Evolutionary conservation across 2,113 vertebrate species (phyloP), one percentile per base, ranked within the genome.

Genomic region (Rhineura floridana): DNA sequence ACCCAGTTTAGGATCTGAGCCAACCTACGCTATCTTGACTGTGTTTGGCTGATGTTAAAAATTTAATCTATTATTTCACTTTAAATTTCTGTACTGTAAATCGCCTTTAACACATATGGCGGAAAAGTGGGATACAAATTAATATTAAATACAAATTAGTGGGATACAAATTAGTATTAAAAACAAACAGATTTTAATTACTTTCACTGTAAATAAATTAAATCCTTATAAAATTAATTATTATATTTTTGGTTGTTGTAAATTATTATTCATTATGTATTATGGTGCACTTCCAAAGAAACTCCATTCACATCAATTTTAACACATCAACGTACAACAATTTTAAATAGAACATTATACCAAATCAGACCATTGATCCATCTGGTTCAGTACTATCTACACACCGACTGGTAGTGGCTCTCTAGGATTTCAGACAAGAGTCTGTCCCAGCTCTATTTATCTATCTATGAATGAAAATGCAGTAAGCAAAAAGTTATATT

Each of bases 381-480:
- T n/a, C 46, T 78, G 52, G 13, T n/a, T 78, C 28, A 78, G n/a
- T 62, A 62, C 21, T 62, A n/a, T 39, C 52, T 62, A n/a, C 21
- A 79, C 30, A n/a, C 1, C 42, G 36, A 39, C 36, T 62, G 3
- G 19, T 19, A 81, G n/a, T 39, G 36, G 8, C 17, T 62, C 59
- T 81, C 36, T 23, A 23, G 17, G 36, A 13, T 62, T 62, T 81
- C n/a, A 62, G 25, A 28, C 36, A 81, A 30, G 33, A 6, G 13
- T 50, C 76, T 78, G 19, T 79, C 30, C 15, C 8, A 79, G 2
- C 30, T 8, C n/a, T n/a, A n/a, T n/a, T n/a, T 52, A 55, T 6
- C 17, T 80, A 3, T 87, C 44, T 82, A 88, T 91, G 91, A 87
- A 85, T 9, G n/a, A 80, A 87, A 90, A 13, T 69, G 80, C n/a